These are phyloP conservation scores for Ceratosolen solmsi DNA, from an alignment of 1,140 invertebrate genomes.

Conservation along the genomic window DNA sequence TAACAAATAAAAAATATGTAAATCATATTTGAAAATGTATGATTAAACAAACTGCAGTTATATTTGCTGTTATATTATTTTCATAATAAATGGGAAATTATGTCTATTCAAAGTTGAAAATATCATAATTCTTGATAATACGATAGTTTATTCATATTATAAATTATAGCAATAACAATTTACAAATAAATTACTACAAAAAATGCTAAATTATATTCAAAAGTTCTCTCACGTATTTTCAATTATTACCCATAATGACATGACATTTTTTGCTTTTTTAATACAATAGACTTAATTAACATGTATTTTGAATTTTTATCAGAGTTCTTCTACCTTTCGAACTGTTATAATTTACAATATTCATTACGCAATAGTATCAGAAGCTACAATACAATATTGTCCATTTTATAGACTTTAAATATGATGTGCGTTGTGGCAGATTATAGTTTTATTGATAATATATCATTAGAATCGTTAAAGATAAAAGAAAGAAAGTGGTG, in stretches of 20 bases:
- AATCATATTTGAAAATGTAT: too few relatives aligned
- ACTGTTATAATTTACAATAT: not conserved
- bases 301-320: not conserved
- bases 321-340: not conserved
- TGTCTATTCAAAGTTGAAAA: not conserved
- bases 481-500: too few relatives aligned
- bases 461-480: too few relatives aligned
- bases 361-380: not conserved
- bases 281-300: not conserved
- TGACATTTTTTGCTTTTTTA: not conserved
- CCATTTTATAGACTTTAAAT: not conserved
- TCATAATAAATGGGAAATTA: too few relatives aligned
- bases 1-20: too few relatives aligned
- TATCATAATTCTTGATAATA: not conserved
- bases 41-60: too few relatives aligned
- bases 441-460: not conserved
- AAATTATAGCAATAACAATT: constrained; percentile 21
- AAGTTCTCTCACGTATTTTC: not conserved
- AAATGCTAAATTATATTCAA: constrained; percentile 6
- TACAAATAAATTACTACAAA: constrained; percentile 19
- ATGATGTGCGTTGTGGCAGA: constrained; percentile 23
- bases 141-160: not conserved
- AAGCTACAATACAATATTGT: not conserved
- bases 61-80: too few relatives aligned
- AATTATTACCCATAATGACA: not conserved